Percentiles rank a stretch among this genome's conserved stretches.
Conservation (phyloP, 2,113 vertebrate species). For the Cavia porcellus region DNA sequence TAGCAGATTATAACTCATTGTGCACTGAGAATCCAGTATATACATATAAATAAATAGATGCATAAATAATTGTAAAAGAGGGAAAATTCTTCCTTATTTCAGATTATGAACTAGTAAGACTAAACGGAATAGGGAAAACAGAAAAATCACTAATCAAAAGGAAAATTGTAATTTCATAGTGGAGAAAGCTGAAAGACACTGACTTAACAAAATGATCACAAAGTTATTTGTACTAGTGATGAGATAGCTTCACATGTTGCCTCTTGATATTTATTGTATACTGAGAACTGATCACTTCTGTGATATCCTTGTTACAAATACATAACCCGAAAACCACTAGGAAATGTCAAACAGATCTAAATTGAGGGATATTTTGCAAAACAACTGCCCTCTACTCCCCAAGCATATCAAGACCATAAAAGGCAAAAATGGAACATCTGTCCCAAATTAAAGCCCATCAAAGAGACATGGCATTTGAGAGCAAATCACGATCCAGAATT, state of each 20-base stretch:
- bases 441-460: conserved; percentile 14
- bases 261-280: background rate
- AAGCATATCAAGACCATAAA: background rate
- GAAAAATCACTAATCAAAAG: background rate
- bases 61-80: background rate
- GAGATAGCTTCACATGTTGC: background rate
- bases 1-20: background rate
- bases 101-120: background rate
- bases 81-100: background rate
- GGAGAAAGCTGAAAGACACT: background rate
- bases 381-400: background rate
- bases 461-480: background rate
- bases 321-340: background rate
- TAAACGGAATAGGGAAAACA: background rate
- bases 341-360: background rate
- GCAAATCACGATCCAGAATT: background rate
- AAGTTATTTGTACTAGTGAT: background rate
- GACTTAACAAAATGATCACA: conserved; percentile 9
- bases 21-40: background rate
- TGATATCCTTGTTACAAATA: conserved; percentile 18
- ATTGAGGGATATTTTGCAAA: background rate
- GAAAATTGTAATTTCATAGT: background rate
- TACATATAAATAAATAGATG: background rate
- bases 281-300: background rate
- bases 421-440: background rate